Conservation (phyloP, 2,113 vertebrate species). For the Semnopithecus entellus region DNA sequence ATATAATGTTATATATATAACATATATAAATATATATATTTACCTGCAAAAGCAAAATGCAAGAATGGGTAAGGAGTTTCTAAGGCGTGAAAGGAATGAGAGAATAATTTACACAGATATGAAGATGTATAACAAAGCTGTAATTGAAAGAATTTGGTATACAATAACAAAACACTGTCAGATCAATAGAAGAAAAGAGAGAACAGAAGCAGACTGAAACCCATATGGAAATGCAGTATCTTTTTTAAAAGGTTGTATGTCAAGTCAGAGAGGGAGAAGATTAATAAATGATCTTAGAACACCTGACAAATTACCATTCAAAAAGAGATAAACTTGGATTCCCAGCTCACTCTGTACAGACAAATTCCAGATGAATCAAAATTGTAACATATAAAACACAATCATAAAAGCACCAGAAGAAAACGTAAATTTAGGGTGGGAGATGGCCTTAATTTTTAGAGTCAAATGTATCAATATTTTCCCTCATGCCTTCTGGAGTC, state of each 20-base stretch:
- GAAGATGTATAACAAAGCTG: neutral
- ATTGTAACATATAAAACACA: neutral
- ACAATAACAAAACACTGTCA: neutral
- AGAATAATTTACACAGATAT: neutral
- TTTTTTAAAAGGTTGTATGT: neutral
- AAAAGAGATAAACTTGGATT: neutral
- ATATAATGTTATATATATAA: too few relatives aligned
- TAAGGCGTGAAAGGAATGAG: neutral
- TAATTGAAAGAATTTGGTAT: neutral
- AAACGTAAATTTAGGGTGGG: neutral
- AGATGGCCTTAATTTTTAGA: neutral
- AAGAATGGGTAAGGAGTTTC: neutral
- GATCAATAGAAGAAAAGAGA: neutral
- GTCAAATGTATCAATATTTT: neutral
- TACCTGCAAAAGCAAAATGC: neutral
- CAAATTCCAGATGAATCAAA: neutral
- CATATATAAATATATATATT: neutral
- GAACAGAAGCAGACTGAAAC: neutral
- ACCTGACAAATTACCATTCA: neutral
- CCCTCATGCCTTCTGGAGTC: neutral
- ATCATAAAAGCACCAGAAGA: neutral
- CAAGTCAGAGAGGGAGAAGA: neutral
- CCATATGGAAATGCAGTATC: neutral
- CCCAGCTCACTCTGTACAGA: neutral
- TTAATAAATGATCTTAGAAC: neutral